These are phyloP conservation scores for Stenolophus ochropezus DNA, from an alignment of 2,888 invertebrate genomes.

Conservation along the genomic window DNA sequence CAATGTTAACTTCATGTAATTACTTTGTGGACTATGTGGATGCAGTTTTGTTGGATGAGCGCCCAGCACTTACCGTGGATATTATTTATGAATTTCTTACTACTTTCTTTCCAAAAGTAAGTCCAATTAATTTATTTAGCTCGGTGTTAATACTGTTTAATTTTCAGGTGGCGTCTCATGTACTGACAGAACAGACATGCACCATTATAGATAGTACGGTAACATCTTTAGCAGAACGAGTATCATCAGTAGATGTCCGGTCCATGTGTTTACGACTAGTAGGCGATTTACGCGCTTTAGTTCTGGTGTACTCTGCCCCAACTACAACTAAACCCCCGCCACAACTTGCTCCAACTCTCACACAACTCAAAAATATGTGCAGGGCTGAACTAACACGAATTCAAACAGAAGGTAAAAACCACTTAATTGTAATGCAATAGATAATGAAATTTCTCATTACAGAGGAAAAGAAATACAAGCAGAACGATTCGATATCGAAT, in stretches of 20 bases:
- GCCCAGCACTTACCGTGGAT: conserved; percentile 88
- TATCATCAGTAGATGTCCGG: conserved; percentile 74
- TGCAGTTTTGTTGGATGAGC: conserved; percentile 90
- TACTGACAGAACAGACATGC: conserved; percentile 77
- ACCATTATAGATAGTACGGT: conserved; percentile 78
- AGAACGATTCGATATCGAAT: conserved; percentile 27
- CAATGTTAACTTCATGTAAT: conserved; percentile 86
- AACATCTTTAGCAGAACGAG: conserved; percentile 76
- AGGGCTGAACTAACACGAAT: conserved; percentile 68
- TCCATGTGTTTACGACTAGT: conserved; percentile 74
- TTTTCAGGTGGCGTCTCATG: conserved; percentile 76
- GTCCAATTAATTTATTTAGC: conserved; percentile 16
- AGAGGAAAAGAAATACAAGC: conserved; percentile 48
- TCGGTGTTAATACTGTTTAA: not conserved
- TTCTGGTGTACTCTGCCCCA: conserved; percentile 75
- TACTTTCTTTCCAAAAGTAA: conserved; percentile 92
- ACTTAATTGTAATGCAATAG: no score
- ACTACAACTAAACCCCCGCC: conserved; percentile 47
- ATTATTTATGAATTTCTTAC: conserved; percentile 91
- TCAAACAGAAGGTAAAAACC: conserved; percentile 67
- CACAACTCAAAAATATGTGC: conserved; percentile 69
- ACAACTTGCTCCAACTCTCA: conserved; percentile 68
- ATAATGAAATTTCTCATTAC: not conserved
- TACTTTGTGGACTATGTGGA: conserved; percentile 93
- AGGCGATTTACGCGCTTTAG: conserved; percentile 77